Conservation (phyloP, 2,113 vertebrate species). For the Sapajus apella region DNA sequence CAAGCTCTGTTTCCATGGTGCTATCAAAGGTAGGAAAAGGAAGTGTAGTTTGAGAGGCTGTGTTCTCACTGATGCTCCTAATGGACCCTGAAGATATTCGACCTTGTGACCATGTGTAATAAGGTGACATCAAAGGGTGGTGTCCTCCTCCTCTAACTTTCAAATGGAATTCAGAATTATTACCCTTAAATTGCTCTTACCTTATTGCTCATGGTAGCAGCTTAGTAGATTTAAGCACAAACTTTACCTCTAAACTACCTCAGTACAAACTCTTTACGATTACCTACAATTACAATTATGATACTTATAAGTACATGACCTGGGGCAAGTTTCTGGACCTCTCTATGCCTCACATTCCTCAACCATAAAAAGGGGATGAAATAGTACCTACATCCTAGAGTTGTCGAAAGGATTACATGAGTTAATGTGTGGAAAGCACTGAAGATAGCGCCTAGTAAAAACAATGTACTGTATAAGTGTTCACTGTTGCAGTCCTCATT, state of each 20-base stretch:
- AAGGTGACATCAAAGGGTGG: background rate
- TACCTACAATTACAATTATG: background rate
- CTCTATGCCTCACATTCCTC: background rate
- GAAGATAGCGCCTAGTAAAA: background rate
- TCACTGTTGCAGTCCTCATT: background rate
- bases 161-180: background rate
- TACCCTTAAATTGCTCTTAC: background rate
- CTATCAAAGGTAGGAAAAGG: background rate
- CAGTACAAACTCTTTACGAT: background rate
- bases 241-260: background rate
- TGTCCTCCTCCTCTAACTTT: background rate
- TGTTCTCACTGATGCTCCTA: background rate
- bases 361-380: background rate
- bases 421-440: background rate
- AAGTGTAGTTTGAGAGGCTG: background rate
- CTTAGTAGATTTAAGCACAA: background rate
- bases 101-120: background rate
- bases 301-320: background rate
- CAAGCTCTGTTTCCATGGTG: background rate
- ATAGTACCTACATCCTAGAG: background rate
- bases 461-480: background rate
- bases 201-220: background rate
- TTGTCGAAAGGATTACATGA: background rate
- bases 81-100: background rate
- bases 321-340: background rate